Conservation (phyloP, 2,113 vertebrate species). For the Leuciscus idus region DNA sequence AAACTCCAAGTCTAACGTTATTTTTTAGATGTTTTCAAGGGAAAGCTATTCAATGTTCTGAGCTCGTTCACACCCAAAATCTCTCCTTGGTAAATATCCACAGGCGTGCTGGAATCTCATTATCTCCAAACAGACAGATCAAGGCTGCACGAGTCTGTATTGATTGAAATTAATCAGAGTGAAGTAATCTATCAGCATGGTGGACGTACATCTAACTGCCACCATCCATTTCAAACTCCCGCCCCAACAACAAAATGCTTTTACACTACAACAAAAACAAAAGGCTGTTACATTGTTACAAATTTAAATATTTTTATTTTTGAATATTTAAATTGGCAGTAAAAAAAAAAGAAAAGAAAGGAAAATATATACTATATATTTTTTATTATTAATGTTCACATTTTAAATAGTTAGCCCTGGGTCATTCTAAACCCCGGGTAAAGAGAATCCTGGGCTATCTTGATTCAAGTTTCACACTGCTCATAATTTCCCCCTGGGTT, state of each 20-base stretch:
- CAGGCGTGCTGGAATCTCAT: constrained; percentile 41
- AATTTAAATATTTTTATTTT: background rate
- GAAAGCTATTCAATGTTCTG: background rate
- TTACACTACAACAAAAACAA: constrained; percentile 1
- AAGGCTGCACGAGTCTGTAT: constrained; percentile 28
- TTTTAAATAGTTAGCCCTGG: too few species aligned
- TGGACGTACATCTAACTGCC: constrained; percentile 14
- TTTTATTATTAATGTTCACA: too few species aligned
- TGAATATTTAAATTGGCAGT: background rate
- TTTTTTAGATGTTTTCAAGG: background rate
- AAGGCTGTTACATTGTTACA: background rate
- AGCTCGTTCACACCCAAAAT: constrained; percentile 21
- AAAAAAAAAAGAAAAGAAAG: background rate
- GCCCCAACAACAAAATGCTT: background rate
- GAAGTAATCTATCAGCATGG: constrained; percentile 42
- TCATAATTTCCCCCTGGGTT: too few species aligned
- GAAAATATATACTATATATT: background rate
- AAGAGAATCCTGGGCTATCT: too few species aligned
- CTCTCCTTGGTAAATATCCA: constrained; percentile 33
- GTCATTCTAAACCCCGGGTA: too few species aligned
- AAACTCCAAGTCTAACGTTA: background rate
- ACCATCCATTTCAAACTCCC: constrained; percentile 10
- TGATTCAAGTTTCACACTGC: too few species aligned
- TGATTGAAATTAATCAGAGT: constrained; percentile 26
- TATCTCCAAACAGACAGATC: constrained; percentile 43